Evolutionary conservation across 2,888 invertebrate species (phyloP), one percentile per base, ranked within the genome.

Genomic region (Phytoseiulus persimilis): DNA sequence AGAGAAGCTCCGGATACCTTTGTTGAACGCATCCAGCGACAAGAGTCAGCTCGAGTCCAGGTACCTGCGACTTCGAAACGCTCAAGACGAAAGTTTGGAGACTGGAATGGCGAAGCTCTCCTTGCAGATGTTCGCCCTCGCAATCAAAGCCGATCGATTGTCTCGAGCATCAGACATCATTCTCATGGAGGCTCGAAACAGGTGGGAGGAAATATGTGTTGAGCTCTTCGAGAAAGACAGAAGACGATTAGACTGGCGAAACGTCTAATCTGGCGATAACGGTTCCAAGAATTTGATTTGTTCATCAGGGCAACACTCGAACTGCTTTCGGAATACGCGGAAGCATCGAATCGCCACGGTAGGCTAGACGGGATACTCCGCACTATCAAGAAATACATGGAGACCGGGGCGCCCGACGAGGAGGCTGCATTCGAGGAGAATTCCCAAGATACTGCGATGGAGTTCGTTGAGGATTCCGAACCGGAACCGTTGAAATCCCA

Each of bases 51-150:
- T 87, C n/a, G 87, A 87, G 18, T 33, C 87, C 18, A 33, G 31
- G 6, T 87, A 87, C 33, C 18, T 87, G 1, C 87, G 87, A 32
- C 0, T 87, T n/a, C 31, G 87, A 23, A 33, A 87, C 11, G n/a
- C 45, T 3, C 87, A 33, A 14, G n/a, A 33, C 39, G 32, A 87
- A 9, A 39, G 33, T 28, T 23, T 87, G n/a, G 33, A 87, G 45
- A 87, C 28, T 9, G 87, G 87, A 23, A 87, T 32, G 39, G 87
- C 87, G 45, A 87, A 87, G 32, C 45, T 87, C 6, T n/a, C 87
- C 6, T 45, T 87, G 23, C 87, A 87, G 18, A 87, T 87, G 87
- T 87, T 87, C 87, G 87, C 87, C 31, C 87, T 87, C 1, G 87
- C 87, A 5, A 28, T 87, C 5, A 87, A 87, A 32, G 5, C 32